These are phyloP conservation scores for Drosophila mettleri DNA, from an alignment of 2,888 invertebrate species.

Conservation along the genomic window DNA sequence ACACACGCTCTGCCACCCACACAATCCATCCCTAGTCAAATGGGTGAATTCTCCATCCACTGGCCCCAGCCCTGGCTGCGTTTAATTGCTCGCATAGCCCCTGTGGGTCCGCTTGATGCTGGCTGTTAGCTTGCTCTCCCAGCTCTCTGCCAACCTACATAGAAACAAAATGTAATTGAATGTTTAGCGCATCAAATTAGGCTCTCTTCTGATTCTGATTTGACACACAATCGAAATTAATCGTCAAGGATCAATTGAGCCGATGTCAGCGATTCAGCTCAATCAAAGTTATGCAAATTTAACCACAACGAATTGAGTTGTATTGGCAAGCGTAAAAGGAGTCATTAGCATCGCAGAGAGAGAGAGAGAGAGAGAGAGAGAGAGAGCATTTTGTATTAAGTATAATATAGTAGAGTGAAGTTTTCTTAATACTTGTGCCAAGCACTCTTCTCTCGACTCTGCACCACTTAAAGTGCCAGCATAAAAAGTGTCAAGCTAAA, in stretches of 20 bases:
- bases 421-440: not conserved
- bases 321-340: not conserved
- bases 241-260: slow-evolving; percentile 13
- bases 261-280: not conserved
- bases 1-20: slow-evolving; percentile 22
- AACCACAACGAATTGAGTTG: not conserved
- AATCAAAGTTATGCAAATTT: slow-evolving; percentile 2
- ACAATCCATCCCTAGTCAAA: slow-evolving; percentile 2
- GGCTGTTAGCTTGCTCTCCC: slow-evolving; percentile 22
- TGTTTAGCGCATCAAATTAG: slow-evolving; percentile 53
- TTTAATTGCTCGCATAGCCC: slow-evolving; percentile 60
- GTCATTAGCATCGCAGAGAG: not conserved
- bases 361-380: not conserved
- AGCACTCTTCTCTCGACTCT: not conserved
- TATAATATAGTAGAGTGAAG: not conserved
- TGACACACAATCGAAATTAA: slow-evolving; percentile 21
- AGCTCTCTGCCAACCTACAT: slow-evolving; percentile 21
- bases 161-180: slow-evolving; percentile 56
- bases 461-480: slow-evolving; percentile 13
- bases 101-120: slow-evolving; percentile 16
- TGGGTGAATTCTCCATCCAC: slow-evolving; percentile 14
- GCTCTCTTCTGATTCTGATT: slow-evolving; percentile 20
- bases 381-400: not conserved
- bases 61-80: not conserved
- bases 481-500: slow-evolving; percentile 20